Base-by-base conservation (phyloP, 2,888 invertebrate species). In the Thalpophila matura region DNA sequence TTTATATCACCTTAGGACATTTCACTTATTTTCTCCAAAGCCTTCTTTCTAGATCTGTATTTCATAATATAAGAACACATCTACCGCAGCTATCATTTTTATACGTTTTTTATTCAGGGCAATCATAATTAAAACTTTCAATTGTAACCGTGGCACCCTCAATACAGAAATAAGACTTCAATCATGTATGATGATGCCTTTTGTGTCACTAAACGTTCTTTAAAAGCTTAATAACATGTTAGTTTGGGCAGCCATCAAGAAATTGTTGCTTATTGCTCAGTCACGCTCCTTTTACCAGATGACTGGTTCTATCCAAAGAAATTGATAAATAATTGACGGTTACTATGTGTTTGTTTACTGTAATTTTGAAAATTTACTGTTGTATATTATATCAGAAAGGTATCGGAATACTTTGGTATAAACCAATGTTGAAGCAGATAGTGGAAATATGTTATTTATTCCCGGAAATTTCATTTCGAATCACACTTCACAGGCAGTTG, bases 191-290 rank as follows among this genome's bases (percentile, higher is more conserved):
- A 82, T 79, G 69, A 71, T 59, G 54, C 59, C 56, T 78, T 83
- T 82, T 86, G 87, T 87, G 87, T 87, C 87, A 82, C 85, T 87
- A 88, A 89, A 88, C 81, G 88, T 68, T 86, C 74, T 79, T 77
- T 89, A 86, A 89, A 89, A 89, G 86, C 87, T 83, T 88, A 88
- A 88, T 88, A 85, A 84, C 82, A 79, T 73, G 84, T 88, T 83
- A 76, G 80, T 84, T 84, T 81, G 79, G 79, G 80, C 80, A 74
- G 79, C 83, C 86, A 86, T 86, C 82, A 80, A 84, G 84, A 80
- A 83, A 83, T 82, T 79, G 75, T 75, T 80, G 76, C 76, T 80
- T 83, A 81, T 73, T 81, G 82, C 79, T 63, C 59, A 81, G 88
- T 90, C 90, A 89, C 79, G 86, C 58, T 74, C 61, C 76, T 79